Base-by-base conservation (phyloP, 2,113 vertebrate genomes). In the Aegotheles bennettii region DNA sequence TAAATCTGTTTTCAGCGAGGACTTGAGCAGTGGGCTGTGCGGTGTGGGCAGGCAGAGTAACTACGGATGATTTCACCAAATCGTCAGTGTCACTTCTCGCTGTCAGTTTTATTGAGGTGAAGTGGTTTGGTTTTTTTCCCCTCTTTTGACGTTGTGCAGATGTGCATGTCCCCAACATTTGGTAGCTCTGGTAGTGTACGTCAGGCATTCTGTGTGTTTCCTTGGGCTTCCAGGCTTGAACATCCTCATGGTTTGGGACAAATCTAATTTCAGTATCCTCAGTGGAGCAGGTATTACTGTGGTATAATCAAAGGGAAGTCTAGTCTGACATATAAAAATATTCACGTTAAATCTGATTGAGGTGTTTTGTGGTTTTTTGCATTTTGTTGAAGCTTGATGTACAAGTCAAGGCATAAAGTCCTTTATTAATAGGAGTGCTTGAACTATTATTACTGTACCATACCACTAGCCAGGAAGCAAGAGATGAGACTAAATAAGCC, bases 131-230 rank as follows among this genome's bases (percentile, higher is more conserved):
- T 57, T 57, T 43, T 35, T n/a, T 7, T 0, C 19, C 10, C 33
- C 7, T 25, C 24, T 73, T 87, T 70, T 45, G n/a, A 0, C n/a
- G 36, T 16, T 17, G 3, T 33, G 15, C 50, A 54, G 54, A 25
- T 73, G 54, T 64, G 38, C 29, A 29, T 1, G 1, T 36, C 10
- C 9, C 0, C 0, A 54, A 18, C 13, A 1, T 54, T 88, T 40
- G 21, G 38, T 48, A 50, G 53, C 28, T 67, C 7, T 77, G 51
- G 13, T 28, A 13, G 31, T 12, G 9, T 17, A 3, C 23, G 47
- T 60, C 45, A 7, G 11, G 29, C 25, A 17, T 45, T 14, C 13
- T 6, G 0, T 12, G 18, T n/a, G 63, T 60, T 69, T 59, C 47
- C 4, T 6, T 24, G 35, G 33, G 48, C 50, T 83, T 42, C 45